Conservation (phyloP, 35 echinoderm and acorn worm genomes). For the Heliocidaris erythrogramma region DNA sequence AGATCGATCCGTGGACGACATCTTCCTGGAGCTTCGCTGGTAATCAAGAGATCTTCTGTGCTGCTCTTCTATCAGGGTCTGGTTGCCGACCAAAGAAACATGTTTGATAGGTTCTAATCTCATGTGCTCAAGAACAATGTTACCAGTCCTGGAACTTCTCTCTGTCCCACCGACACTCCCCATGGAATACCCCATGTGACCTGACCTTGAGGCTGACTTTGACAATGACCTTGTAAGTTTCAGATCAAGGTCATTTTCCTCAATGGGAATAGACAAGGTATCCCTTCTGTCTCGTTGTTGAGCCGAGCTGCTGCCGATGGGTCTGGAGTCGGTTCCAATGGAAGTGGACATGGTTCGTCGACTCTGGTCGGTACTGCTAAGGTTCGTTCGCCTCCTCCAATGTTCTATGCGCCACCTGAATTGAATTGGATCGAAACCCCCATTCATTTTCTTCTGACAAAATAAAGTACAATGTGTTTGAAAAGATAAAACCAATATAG, state of each 20-base stretch:
- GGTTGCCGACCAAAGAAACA: background rate
- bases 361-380: background rate
- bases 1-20: background rate
- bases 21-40: background rate
- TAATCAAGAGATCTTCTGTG: background rate
- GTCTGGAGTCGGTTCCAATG: background rate
- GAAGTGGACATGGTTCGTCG: constrained; percentile 10
- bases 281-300: background rate
- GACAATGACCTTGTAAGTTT: background rate
- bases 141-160: constrained; percentile 35
- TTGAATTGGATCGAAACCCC: background rate
- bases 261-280: background rate
- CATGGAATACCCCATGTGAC: background rate
- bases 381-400: background rate
- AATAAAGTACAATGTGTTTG: too few relatives aligned
- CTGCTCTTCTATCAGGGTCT: background rate
- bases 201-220: constrained; percentile 19
- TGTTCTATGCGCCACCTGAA: background rate
- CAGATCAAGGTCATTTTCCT: constrained; percentile 8
- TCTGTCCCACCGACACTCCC: background rate
- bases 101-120: background rate
- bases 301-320: background rate
- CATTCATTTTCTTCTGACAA: too few relatives aligned
- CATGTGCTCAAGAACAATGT: constrained; percentile 44
- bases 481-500: too few relatives aligned